Base-by-base conservation (phyloP, 2,888 invertebrate species). In the Latrodectus hesperus region DNA sequence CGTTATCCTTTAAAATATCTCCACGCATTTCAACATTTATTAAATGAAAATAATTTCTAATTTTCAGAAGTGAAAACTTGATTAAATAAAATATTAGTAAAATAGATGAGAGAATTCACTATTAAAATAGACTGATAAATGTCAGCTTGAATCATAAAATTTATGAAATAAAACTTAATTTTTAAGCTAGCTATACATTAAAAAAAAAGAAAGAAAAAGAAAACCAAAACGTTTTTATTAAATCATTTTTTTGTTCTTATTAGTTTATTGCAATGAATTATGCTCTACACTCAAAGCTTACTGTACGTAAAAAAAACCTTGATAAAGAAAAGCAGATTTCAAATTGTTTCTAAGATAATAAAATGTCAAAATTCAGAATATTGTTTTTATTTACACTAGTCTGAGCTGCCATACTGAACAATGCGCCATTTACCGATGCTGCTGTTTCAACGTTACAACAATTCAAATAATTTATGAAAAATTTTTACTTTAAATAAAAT, bases 361-460 rank as follows among this genome's bases (percentile, higher is more conserved):
- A n/a, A 64, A 64, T 16, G 17, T n/a, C 17, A 64, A 9, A 64
- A 10, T 17, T n/a, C 17, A 64, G 17, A 64, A 10, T 17, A 64
- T 64, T 64, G 16, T 8, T 11, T 64, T 8, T 17, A 64, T 38
- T 71, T 71, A 38, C 10, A 71, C 12, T 38, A 3, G 49, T 49
- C n/a, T n/a, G 9, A 17, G 9, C 84, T 84, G 84, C 84, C 84
- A 84, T 84, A 53, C 77, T 84, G 84, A 84, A 84, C 84, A 84
- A 84, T 77, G 84, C 84, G 84, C 84, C 84, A 12, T 55, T 55
- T 70, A 49, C 49, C 22, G 70, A 83, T 83, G 82, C 82, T 75
- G 75, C 14, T 38, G 9, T n/a, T 26, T 68, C 22, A 68, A 52
- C 17, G 2, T 8, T 22, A 51, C 52, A 9, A 26, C 22, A 17